phyloP scores from a whole-genome alignment of 2,797 vertebrate genomes.

The Mareca strepera region DNA sequence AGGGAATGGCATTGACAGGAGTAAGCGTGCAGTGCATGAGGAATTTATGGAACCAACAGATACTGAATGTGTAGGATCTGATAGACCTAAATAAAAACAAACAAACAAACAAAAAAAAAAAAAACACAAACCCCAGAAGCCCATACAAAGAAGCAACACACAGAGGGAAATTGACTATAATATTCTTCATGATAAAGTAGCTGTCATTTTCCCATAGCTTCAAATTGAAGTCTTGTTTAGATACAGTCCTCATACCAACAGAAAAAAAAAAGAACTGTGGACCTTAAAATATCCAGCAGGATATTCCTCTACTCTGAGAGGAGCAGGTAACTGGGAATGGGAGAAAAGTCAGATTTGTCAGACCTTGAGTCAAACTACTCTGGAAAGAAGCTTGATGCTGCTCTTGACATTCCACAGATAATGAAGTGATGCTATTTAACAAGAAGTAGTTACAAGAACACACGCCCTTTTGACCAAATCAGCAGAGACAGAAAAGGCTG shows the following conservation, averaged over 20 bases:
- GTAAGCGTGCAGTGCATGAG: background rate
- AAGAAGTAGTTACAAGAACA: background rate
- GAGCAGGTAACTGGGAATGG: accelerated
- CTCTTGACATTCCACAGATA: background rate
- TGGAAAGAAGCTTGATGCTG: background rate
- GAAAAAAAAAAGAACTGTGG: background rate
- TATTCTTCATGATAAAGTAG: background rate
- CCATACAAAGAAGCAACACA: too few species aligned
- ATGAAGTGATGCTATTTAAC: background rate
- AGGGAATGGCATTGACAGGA: background rate
- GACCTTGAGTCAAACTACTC: background rate
- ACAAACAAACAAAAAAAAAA: too few species aligned
- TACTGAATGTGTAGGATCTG: background rate
- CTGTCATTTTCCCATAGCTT: background rate
- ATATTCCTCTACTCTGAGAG: background rate
- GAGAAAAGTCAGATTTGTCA: background rate
- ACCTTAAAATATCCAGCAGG: background rate
- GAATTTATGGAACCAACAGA: background rate
- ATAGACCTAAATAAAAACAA: too few species aligned
- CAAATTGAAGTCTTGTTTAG: background rate
- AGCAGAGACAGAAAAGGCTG: background rate
- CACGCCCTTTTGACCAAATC: accelerated
- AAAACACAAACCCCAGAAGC: too few species aligned
- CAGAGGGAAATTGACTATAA: background rate
- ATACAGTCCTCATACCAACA: background rate